Evolutionary conservation across 2,888 invertebrate species (phyloP), one percentile per base, ranked within the genome.

Genomic region (Nemotelus pantherinus): DNA sequence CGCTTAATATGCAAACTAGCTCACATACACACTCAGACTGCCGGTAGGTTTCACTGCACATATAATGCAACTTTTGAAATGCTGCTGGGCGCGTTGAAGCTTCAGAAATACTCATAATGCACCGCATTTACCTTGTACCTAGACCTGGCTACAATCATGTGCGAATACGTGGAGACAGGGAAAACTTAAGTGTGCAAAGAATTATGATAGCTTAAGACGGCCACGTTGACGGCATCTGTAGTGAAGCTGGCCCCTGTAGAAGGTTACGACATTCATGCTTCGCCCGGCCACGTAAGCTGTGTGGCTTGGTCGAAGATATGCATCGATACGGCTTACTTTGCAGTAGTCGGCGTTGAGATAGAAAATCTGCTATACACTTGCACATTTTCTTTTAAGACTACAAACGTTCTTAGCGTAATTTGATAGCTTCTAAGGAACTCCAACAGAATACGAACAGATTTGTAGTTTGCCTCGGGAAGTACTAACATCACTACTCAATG

Each of bases 1-100:
- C 67, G 67, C 50, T 68, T 50, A 48, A n/a, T 48, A 68, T 68
- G 67, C 48, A 68, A 68, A 68, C 47, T 68, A 68, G 67, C 48
- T 39, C 67, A 68, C 50, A 68, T 25, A 25, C 25, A 25, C 25
- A 25, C 50, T 68, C 50, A 50, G 25, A 25, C 25, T 25, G 25
- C 25, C 25, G 25, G 25, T 25, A 25, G 25, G 25, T 25, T 25
- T 25, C 25, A 50, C n/a, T 68, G 67, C 67, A 68, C 67, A 67
- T 67, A 67, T 7, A 50, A 50, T 50, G 50, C 50, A 50, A 50
- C 6, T 50, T 50, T 50, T 50, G 50, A 50, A 7, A 50, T 50
- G 50, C 9, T 50, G 50, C 50, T 50, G 5, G 5, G 50, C 50
- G 50, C 50, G 50, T 50, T 9, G 50, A 9, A 50, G 50, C 50